These are phyloP conservation scores for Lophius americanus DNA, from an alignment of 2,797 vertebrate genomes.

Conservation along the genomic window DNA sequence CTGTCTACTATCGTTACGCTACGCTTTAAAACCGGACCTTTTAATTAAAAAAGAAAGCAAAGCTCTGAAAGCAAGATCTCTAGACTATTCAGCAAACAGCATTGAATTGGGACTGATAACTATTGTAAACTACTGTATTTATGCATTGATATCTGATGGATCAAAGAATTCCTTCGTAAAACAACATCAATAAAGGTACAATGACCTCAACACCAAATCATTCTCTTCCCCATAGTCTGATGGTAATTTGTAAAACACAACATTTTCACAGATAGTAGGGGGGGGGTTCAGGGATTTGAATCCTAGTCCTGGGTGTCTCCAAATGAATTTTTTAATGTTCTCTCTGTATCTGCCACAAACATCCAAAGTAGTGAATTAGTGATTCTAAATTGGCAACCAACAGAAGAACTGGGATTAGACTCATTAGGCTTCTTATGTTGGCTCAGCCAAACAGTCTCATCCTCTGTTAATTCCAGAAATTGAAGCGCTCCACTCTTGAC, in stretches of 20 bases:
- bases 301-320: no score
- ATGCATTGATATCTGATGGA: background rate
- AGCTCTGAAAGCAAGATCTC: background rate
- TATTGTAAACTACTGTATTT: background rate
- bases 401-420: slow-evolving; percentile 45
- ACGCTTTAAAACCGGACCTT: slow-evolving; percentile 2
- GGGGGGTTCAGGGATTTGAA: background rate
- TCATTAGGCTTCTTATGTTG: slow-evolving; percentile 48
- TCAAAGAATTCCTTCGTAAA: background rate
- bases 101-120: slow-evolving; percentile 1
- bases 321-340: background rate
- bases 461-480: slow-evolving; percentile 45
- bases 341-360: no score
- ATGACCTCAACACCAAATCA: background rate
- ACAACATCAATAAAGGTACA: background rate
- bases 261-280: background rate
- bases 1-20: slow-evolving; percentile 19
- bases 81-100: slow-evolving; percentile 7
- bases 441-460: slow-evolving; percentile 50
- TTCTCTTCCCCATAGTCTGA: background rate
- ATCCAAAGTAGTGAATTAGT: no score
- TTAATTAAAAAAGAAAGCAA: slow-evolving; percentile 23
- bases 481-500: slow-evolving; percentile 32
- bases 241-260: no score
- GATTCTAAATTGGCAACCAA: slow-evolving; percentile 4